phyloP scores from a whole-genome alignment of 2,113 vertebrate species.

The Mus pahari region DNA sequence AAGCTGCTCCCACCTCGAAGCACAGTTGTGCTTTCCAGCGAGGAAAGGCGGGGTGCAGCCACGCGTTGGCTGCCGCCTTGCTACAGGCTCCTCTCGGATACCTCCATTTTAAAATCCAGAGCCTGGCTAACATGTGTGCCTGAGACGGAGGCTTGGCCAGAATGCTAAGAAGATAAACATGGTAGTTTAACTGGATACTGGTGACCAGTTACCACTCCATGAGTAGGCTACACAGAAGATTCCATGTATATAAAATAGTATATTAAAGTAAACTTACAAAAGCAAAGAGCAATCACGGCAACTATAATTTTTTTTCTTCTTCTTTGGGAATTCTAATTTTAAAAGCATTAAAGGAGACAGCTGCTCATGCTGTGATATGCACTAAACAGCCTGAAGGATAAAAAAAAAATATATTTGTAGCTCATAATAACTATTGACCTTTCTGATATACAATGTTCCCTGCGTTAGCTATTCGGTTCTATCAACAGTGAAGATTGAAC shows the following conservation, averaged over 20 bases:
- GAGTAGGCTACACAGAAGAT: constrained; percentile 83
- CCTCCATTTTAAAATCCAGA: constrained; percentile 75
- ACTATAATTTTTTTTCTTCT: constrained; percentile 89
- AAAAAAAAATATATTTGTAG: constrained; percentile 92
- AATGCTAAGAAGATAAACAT: constrained; percentile 78
- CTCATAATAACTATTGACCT: constrained; percentile 94
- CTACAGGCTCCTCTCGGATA: constrained; percentile 57
- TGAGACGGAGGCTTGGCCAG: constrained; percentile 79
- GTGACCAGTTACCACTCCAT: constrained; percentile 78
- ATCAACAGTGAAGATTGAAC: constrained; percentile 93
- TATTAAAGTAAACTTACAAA: constrained; percentile 92
- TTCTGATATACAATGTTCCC: constrained; percentile 92
- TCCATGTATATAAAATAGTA: constrained; percentile 90
- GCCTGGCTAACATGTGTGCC: constrained; percentile 77
- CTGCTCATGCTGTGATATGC: constrained; percentile 91
- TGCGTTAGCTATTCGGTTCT: constrained; percentile 91
- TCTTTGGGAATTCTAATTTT: constrained; percentile 92
- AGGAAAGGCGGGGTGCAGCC: constrained; percentile 32
- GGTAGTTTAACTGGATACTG: constrained; percentile 75
- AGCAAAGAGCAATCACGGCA: constrained; percentile 91
- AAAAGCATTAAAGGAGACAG: constrained; percentile 92
- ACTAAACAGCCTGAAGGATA: constrained; percentile 91
- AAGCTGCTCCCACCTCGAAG: constrained; percentile 53
- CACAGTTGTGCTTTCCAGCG: constrained; percentile 17
- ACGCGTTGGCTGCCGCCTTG: neutral